Base-by-base conservation (phyloP, 2,888 invertebrate genomes). In the Lasioglossum zephyrum region DNA sequence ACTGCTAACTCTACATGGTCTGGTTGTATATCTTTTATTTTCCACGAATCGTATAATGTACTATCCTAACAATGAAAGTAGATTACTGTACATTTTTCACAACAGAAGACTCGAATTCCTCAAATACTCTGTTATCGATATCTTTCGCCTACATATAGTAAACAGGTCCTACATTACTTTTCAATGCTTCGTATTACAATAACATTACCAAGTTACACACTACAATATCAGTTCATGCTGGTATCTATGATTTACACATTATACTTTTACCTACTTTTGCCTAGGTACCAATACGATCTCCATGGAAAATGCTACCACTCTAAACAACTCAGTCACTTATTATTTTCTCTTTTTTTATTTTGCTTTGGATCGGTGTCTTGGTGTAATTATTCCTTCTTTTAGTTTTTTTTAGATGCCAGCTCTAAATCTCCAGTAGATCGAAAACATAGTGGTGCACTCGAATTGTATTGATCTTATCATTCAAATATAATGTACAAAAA, bases 361-460 rank as follows among this genome's bases (percentile, higher is more conserved):
- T 77, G 85, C 90, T 90, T 90, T 87, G 82, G 79, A 88, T 84
- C 85, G 85, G 90, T 88, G 88, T 86, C 87, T 88, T 89, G 91
- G 91, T 91, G 81, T 88, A 84, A 86, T 88, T 84, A 82, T 78
- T 86, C 88, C 63, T 39, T 73, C 72, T 41, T 69, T 72, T 57
- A 75, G 70, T 76, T 53, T 31, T 60, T 31, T 53, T 75, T 78
- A 73, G 22, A 76, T 57, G 49, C 73, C 75, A 86, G 47, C 74
- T 69, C 69, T 60, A 73, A 41, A 75, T n/a, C n/a, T 63, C 77
- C 60, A 60, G 31, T 36, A 16, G 31, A 31, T 36, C 3, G 36
- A 63, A 36, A 31, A 36, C 6, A 16, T 36, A 63, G 57, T 63
- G 63, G 63, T 31, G 18, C 18, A 8, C 31, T 31, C 8, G 31